Evolutionary conservation across 1,140 invertebrate species (phyloP), one percentile per base, ranked within the genome.

Genomic region (Sitobion miscanthi): DNA sequence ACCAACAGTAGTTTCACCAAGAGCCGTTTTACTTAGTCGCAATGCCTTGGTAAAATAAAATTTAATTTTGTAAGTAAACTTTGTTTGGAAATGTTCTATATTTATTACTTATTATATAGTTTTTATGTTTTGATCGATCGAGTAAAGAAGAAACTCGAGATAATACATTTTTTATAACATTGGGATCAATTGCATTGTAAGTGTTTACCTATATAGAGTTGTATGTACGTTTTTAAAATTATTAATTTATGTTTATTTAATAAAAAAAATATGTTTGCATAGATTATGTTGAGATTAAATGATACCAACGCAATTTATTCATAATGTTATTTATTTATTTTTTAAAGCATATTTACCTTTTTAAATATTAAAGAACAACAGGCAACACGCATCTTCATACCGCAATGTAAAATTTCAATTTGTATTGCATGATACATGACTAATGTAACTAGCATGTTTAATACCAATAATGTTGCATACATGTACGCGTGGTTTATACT

Each of bases 351-450:
- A 86, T 47, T 45, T 95, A 97, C 97, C 96, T 98, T 98, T 95
- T 97, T 96, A 95, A 98, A 98, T 94, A 98, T 97, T 52, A 98
- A 95, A 0, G 97, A 97, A 94, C 97, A 97, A 94, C 97, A 97
- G 8, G 97, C 97, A 69, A 98, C 96, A 94, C 97, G 96, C 94
- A 98, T 96, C 95, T 97, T 97, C 96, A 98, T 97, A 45, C 98
- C 97, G 94, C 97, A 96, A 94, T 97, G 97, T 93, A 96, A 95
- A 38, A 97, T 95, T 86, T 96, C 96, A 95, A 98, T 96, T 96
- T 98, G 97, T 94, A 97, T 97, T 6, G 97, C 97, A 96, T 99
- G 98, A 94, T 97, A 96, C 1, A 97, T 95, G 47, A 98, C 95
- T 14, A 97, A 96, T 94, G 97, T 96, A 77, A 98, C 94, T 0